Evolutionary conservation across 2,113 vertebrate species (phyloP), one percentile per base, ranked within the genome.

Genomic region (Pyrgilauda ruficollis): DNA sequence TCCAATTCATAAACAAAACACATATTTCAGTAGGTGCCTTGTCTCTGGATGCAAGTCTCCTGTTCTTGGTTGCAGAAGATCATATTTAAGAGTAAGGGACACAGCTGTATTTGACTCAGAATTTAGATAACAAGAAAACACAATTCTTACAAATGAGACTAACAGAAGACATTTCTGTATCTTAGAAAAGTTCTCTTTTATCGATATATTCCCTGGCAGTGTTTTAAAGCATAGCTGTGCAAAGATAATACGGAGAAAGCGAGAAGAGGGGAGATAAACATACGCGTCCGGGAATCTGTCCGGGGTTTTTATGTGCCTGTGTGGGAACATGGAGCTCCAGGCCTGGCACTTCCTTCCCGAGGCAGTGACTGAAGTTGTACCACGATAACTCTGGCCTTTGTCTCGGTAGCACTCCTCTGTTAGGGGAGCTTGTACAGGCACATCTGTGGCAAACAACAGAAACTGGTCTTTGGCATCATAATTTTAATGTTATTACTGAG

Each of bases 321-420:
- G 99, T 28, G 99, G 99, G 13, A 15, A 90, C 98, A 98, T 98
- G 10, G 99, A 98, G 39, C 64, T 97, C 99, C 99, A 99, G 52
- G 93, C 68, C 50, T 99, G 99, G 85, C 99, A 99, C 91, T 97
- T 98, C 95, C 98, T 99, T 20, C 99, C 99, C 0, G 99, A 99
- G 88, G 96, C 62, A 9, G 99, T 99, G 89, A 98, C 94, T 12
- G 99, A 98, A 2, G 97, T 96, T 26, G 98, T 98, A 19, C 99
- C 99, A 12, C 98, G 98, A 16, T 99, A 99, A 23, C 28, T 97
- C 33, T 95, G 63, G 6, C 99, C 99, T 1, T 98, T 92, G 8
- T 91, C 98, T 41, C 53, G 84, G 31, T 98, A 99, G 77, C 99
- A 99, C 50, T 99, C 99, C 27, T 98, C 98, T 41, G 96, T 90